Base-by-base conservation (phyloP, 2,113 vertebrate genomes). In the Rynchops niger region DNA sequence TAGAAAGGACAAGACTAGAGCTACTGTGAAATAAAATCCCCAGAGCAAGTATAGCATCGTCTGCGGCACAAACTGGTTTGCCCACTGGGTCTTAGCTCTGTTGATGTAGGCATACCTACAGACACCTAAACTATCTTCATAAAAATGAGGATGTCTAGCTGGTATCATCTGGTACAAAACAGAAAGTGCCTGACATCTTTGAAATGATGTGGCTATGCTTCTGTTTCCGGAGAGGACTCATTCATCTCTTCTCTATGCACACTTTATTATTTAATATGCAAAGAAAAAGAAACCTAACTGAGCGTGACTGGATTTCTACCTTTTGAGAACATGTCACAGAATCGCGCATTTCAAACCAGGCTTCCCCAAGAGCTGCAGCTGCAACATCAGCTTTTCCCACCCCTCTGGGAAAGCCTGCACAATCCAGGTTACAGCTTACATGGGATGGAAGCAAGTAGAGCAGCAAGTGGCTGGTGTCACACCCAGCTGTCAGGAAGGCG, bases 271-370 rank as follows among this genome's bases (percentile, higher is more conserved):
- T 38, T 74, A 50, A 29, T 45, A 70, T 21, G 32, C 6, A 30
- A 59, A 61, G 30, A 27, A 29, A 81, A 74, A 70, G n/a, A 74
- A 87, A 40, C 11, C 9, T 27, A 26, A 19, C 10, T 23, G 36
- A 61, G 59, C 0, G 0, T 0, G 9, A 55, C 23, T 71, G 47
- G 30, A 47, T 70, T 71, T 86, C 42, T 59, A 6, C 19, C 12
- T 82, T 42, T 70, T 45, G 38, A 70, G 29, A 70, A 50, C 29
- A 49, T 32, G 40, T 34, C 27, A 26, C 12, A 63, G 49, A 69
- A 49, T 40, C 5, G 11, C 9, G 7, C 58, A 27, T 67, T 70
- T 58, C 53, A 79, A 82, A 40, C 5, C 36, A 58, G 19, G 8
- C 30, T 82, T 71, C 86, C 38, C 74, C 23, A 42, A 56, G 18